Evolutionary conservation across 2,888 invertebrate genomes (phyloP), one percentile per base, ranked within the genome.

Genomic region (Pachymerium ferrugineum): DNA sequence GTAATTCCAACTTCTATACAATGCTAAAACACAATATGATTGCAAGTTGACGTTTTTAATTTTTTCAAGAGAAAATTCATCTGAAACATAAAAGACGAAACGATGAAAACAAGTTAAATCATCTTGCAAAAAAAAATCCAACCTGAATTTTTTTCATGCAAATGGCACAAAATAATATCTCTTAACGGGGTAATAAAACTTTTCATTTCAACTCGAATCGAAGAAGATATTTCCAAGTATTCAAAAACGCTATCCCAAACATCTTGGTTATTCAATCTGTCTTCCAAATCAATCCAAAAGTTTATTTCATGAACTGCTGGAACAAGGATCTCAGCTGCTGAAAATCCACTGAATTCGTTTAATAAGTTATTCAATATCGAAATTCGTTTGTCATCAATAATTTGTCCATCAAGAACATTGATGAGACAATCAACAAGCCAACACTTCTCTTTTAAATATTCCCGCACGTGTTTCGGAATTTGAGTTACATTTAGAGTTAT

Each of bases 401-500:
- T 28, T 22, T 35, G 14, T 14, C 71, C 47, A 19, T 30, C 70
- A 19, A 72, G 38, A 16, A 68, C 42, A 10, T 54, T 69, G 35
- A 74, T 73, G 5, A 74, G 25, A 6, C 69, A 29, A 1, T 68
- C 74, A 12, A 30, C 72, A 5, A 74, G 16, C 73, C 73, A 73
- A 38, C 74, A 74, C 42, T 70, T 67, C 12, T 70, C 73, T 28
- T 68, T 29, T 16, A 74, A 38, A 25, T 73, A 73, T 16, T 67
- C 30, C 19, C 47, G 47, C 10, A 54, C 16, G 10, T 54, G 47
- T 54, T 54, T 54, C 19, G 47, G 47, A 54, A 54, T 54, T 54
- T 54, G 19, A 54, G 16, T 54, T 54, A 54, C 47, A 22, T 0
- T 22, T 16, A 54, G 4, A 0, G 10, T 10, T n/a, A 54, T 54